A percentile compares a stretch with the other conserved stretches of the same genome.
Conservation (phyloP, 2,888 invertebrate species). For the Machimus atricapillus region DNA sequence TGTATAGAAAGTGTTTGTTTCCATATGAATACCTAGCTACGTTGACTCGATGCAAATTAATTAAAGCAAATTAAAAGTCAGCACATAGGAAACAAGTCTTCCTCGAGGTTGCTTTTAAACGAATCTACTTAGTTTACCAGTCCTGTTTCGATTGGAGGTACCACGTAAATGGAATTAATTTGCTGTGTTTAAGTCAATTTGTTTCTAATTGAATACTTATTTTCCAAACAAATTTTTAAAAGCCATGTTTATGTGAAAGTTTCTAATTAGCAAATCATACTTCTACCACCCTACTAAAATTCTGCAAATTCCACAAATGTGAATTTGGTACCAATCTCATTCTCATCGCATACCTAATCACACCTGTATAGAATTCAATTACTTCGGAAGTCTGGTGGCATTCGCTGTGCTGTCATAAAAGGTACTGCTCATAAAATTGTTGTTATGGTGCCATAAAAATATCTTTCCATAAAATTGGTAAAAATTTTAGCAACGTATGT, state of each 20-base stretch:
- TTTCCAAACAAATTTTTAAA: neutral
- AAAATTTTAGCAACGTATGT: neutral
- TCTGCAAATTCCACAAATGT: neutral
- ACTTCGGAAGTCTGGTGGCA: neutral
- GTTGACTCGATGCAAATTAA: neutral
- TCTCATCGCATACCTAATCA: neutral
- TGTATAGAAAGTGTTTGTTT: neutral
- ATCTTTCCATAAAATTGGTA: neutral
- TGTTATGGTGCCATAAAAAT: neutral
- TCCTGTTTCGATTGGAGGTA: neutral
- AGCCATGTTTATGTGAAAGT: neutral
- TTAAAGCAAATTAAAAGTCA: neutral
- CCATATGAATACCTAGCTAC: neutral
- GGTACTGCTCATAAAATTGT: neutral
- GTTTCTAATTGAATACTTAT: neutral
- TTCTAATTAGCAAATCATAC: neutral
- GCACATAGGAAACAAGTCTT: neutral
- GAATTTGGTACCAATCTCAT: neutral
- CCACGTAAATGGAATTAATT: too few relatives aligned
- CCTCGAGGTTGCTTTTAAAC: neutral
- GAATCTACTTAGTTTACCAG: neutral
- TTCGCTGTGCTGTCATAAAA: neutral
- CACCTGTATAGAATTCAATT: neutral
- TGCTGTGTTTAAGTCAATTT: too few relatives aligned
- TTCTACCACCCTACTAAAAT: neutral